These are phyloP conservation scores for Meloe dianella DNA, from an alignment of 2,888 invertebrate species.

Conservation along the genomic window DNA sequence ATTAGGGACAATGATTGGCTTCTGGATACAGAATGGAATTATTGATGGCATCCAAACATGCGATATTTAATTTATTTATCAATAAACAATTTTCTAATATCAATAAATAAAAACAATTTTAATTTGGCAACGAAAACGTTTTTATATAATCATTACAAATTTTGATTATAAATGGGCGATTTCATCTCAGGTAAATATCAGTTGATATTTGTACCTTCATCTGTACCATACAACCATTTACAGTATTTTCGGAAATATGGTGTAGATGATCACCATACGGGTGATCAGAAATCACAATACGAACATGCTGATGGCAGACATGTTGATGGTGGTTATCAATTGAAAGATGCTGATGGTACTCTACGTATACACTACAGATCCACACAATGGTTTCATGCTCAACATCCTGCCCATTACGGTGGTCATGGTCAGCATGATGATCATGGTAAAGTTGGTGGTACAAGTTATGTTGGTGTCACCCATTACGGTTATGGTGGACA, in stretches of 20 bases:
- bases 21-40: neutral
- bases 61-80: no score
- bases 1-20: constrained; percentile 11
- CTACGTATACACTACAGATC: constrained; percentile 43
- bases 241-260: constrained; percentile 46
- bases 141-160: neutral
- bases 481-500: constrained; percentile 9
- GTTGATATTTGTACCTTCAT: neutral
- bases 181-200: neutral
- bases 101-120: neutral
- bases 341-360: constrained; percentile 50
- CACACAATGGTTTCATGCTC: constrained; percentile 43
- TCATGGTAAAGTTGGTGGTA: constrained; percentile 16
- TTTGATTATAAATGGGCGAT: neutral
- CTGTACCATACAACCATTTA: neutral
- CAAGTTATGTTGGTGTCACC: constrained; percentile 10
- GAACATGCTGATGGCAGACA: constrained; percentile 45
- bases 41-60: neutral
- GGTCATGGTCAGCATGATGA: constrained; percentile 8
- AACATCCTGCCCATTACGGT: constrained; percentile 44
- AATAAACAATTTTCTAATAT: neutral
- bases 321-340: constrained; percentile 45
- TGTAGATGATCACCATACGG: constrained; percentile 47
- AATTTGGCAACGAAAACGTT: no score
- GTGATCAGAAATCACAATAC: constrained; percentile 47